These are phyloP conservation scores for Ommatoiulus sabulosus DNA, from an alignment of 2,888 invertebrate genomes.

Conservation along the genomic window DNA sequence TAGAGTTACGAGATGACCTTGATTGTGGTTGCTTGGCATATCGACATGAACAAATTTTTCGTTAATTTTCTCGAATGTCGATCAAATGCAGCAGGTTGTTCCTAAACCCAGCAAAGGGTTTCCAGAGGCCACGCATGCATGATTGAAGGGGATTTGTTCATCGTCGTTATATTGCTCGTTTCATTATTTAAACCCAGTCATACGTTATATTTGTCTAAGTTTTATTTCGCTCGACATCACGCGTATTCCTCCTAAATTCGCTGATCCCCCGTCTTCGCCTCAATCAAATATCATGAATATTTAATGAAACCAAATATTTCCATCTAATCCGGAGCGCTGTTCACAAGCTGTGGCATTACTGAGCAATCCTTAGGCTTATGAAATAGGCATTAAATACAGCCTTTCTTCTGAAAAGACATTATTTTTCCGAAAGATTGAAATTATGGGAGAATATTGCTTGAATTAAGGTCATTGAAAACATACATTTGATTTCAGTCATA, in stretches of 20 bases:
- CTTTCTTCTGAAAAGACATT: no score
- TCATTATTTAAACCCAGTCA: neutral
- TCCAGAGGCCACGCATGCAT: neutral
- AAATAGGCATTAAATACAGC: neutral
- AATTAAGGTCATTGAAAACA: no score
- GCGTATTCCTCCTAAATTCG: neutral
- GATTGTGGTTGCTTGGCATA: no score
- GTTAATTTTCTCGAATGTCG: neutral
- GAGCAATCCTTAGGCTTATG: neutral
- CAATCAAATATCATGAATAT: neutral
- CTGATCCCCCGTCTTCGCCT: constrained; percentile 5
- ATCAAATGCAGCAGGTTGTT: neutral
- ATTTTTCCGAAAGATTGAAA: no score
- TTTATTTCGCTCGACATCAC: neutral
- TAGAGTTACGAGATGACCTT: no score
- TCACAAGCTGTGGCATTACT: neutral
- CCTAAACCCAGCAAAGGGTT: neutral
- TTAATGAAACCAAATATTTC: constrained; percentile 19
- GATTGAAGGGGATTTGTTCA: neutral
- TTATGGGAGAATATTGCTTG: no score
- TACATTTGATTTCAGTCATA: no score
- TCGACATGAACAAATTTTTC: no score
- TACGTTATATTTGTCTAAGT: neutral
- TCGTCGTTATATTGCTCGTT: neutral
- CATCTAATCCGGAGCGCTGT: neutral